Evolutionary conservation across 92 coral and sea anemone species (phyloP).

Genomic region (Bergia sp.): DNA sequence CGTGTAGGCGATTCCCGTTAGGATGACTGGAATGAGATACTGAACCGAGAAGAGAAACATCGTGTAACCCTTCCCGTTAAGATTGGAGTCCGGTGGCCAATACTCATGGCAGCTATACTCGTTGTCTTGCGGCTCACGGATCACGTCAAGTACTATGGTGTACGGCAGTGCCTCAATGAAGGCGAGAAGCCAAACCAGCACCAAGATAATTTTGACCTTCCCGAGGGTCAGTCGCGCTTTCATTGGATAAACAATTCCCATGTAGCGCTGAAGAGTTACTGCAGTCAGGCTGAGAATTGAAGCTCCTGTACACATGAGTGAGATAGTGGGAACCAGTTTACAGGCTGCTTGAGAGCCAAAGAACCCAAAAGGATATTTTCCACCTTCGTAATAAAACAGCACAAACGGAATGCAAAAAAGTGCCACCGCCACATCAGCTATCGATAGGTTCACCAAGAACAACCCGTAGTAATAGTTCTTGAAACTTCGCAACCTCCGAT

Average conservation of each 20-base stretch:
- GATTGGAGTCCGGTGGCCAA: constrained; percentile 57
- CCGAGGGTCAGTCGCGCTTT: constrained; percentile 78
- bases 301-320: constrained; percentile 82
- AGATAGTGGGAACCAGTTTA: constrained; percentile 78
- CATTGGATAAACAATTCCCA: constrained; percentile 88
- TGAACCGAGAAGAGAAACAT: constrained; percentile 77
- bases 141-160: constrained; percentile 70
- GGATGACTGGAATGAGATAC: constrained; percentile 73
- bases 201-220: constrained; percentile 75
- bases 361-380: constrained; percentile 88
- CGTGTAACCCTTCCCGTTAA: constrained; percentile 73
- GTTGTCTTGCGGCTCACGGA: constrained; percentile 58
- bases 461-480: constrained; percentile 88
- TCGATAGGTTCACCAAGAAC: constrained; percentile 77
- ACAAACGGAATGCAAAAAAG: constrained; percentile 77
- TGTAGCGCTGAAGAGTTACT: constrained; percentile 83
- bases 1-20: constrained; percentile 79
- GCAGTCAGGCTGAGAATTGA: constrained; percentile 80
- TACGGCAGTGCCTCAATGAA: constrained; percentile 75
- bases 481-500: constrained; percentile 81
- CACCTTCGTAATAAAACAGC: constrained; percentile 81
- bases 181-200: constrained; percentile 79
- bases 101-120: constrained; percentile 81
- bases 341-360: constrained; percentile 89
- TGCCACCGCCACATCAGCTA: constrained; percentile 86